Base-by-base conservation (phyloP, 2,888 invertebrate genomes). In the Cyaniris semiargus region DNA sequence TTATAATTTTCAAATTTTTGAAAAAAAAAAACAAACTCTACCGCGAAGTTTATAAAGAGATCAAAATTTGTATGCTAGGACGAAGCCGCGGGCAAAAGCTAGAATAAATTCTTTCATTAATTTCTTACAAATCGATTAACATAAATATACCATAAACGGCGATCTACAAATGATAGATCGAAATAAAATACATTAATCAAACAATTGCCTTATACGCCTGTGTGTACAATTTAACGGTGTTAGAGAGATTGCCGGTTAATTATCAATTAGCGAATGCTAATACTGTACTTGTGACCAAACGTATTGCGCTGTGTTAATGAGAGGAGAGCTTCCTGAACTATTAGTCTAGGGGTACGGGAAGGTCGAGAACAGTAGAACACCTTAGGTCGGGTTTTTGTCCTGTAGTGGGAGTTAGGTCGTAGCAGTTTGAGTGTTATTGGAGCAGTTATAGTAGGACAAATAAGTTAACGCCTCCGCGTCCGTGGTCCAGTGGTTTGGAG, bases 231-330 rank as follows among this genome's bases (percentile, higher is more conserved):
- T 71, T 71, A 71, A 71, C 71, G 71, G 34, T 38, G 71, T 71
- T 38, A n/a, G 38, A 21, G 18, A 71, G 38, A 38, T 71, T 10
- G n/a, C 71, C 38, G 8, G 70, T 34, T 71, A 71, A 71, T 71
- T 38, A 71, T 38, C 71, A 71, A 71, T 71, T 71, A 71, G 71
- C 71, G 7, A 38, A 71, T 71, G 71, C 38, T n/a, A 71, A 71
- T 71, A 0, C 8, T 38, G 38, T 71, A 71, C 71, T 71, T 71
- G 71, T 71, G 71, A 71, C 38, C 34, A 34, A 70, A 70, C 38
- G 71, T 38, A 71, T 38, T 38, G 70, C 60, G 21, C 3, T 21
- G 3, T 23, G 21, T 21, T 10, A 23, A 60, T 60, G 60, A 10
- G 23, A 66, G 66, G 66, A 66, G 15, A 66, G 66, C 66, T 66